Evolutionary conservation across 2,888 invertebrate genomes (phyloP).

Genomic region (Limnephilus marmoratus): DNA sequence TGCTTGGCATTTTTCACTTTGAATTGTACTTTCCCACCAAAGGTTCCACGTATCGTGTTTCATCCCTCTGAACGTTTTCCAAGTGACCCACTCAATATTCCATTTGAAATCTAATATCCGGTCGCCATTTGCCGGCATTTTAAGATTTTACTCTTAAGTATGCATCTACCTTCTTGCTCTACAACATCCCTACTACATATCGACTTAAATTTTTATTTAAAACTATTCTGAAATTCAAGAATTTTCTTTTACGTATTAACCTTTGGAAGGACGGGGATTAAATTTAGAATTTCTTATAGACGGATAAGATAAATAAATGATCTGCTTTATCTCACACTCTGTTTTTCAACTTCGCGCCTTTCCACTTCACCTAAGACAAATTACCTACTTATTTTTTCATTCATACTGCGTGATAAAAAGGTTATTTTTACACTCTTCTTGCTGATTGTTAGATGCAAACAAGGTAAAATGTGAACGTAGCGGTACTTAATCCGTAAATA

Average conservation of each 20-base stretch:
- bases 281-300: neutral
- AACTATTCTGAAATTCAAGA: neutral
- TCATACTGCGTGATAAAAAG: too few species aligned
- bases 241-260: neutral
- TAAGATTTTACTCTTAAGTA: neutral
- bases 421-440: neutral
- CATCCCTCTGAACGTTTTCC: neutral
- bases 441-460: neutral
- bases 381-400: neutral
- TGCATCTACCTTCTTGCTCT: neutral
- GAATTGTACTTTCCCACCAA: neutral
- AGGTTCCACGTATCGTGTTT: neutral
- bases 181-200: neutral
- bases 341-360: neutral
- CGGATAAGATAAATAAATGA: neutral
- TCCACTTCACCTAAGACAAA: neutral
- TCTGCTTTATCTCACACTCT: neutral
- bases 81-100: neutral
- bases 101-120: neutral
- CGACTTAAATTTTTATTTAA: neutral
- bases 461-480: neutral
- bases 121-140: neutral
- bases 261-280: neutral
- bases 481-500: neutral
- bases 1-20: neutral